Evolutionary conservation across 2,888 invertebrate genomes (phyloP).

Genomic region (Argyresthia goedartella): DNA sequence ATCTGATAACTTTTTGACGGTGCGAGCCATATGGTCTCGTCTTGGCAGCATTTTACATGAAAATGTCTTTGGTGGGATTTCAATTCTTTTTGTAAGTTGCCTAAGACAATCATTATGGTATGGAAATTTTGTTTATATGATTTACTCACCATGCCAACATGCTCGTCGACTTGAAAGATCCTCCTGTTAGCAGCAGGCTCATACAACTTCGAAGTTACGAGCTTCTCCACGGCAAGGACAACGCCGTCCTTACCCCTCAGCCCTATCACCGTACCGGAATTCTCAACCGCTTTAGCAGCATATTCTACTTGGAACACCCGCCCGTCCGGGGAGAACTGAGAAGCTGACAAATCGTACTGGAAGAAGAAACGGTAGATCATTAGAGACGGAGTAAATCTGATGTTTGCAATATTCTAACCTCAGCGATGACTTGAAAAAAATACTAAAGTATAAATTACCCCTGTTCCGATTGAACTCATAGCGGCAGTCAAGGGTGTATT

Average conservation of each 20-base stretch:
- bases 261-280: constrained; percentile 96
- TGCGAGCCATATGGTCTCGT: too few species aligned
- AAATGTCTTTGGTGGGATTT: too few species aligned
- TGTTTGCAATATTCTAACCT: constrained; percentile 23
- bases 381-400: constrained; percentile 8
- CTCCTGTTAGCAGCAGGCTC: constrained; percentile 93
- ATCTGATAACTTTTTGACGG: too few species aligned
- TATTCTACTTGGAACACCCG: constrained; percentile 99
- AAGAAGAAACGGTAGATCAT: constrained; percentile 25
- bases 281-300: constrained; percentile 98
- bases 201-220: constrained; percentile 93
- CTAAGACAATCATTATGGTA: too few species aligned
- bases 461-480: constrained; percentile 97
- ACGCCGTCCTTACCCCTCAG: constrained; percentile 96
- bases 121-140: too few species aligned
- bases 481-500: constrained; percentile 21
- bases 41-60: too few species aligned
- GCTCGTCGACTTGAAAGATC: constrained; percentile 92
- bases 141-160: constrained; percentile 90
- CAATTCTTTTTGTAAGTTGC: too few species aligned
- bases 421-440: constrained; percentile 6
- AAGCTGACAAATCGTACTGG: constrained; percentile 99
- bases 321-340: constrained; percentile 99
- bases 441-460: constrained; percentile 74
- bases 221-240: constrained; percentile 97